Conservation (phyloP, 1,140 invertebrate genomes). For the Meloidogyne hapla region DNA sequence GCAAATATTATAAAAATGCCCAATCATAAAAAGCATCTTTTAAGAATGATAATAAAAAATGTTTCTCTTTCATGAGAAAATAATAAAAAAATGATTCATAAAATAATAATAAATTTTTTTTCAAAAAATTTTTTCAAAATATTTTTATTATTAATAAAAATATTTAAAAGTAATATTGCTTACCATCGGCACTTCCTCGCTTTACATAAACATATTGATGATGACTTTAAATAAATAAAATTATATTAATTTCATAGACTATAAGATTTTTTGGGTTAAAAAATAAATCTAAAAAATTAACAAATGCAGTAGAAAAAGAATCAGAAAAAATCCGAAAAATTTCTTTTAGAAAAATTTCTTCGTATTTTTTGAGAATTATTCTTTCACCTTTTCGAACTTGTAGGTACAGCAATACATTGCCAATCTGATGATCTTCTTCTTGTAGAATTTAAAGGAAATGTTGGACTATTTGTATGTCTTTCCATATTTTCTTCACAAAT, state of each 20-base stretch:
- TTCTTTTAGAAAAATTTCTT: background rate
- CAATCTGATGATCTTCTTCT: constrained; percentile 57
- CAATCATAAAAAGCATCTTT: background rate
- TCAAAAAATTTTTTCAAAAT: too few species aligned
- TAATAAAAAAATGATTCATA: background rate
- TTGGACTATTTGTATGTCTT: constrained; percentile 3
- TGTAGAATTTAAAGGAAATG: constrained; percentile 11
- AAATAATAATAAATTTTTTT: background rate
- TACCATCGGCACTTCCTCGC: constrained; percentile 63
- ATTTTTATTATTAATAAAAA: background rate
- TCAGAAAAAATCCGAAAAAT: background rate
- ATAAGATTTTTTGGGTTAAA: too few species aligned
- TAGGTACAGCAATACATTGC: constrained; percentile 63
- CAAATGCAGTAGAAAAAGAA: background rate
- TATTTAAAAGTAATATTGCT: constrained; percentile 30
- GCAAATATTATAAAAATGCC: background rate
- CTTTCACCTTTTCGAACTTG: constrained; percentile 47
- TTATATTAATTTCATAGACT: too few species aligned
- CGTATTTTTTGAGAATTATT: too few species aligned
- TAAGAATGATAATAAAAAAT: background rate
- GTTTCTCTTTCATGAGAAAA: background rate
- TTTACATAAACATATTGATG: constrained; percentile 63
- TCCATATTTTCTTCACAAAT: background rate
- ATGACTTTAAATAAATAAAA: constrained; percentile 15
- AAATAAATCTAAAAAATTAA: too few species aligned